Base-by-base conservation (phyloP, 1,140 invertebrate species). In the Tetranychus urticae region DNA sequence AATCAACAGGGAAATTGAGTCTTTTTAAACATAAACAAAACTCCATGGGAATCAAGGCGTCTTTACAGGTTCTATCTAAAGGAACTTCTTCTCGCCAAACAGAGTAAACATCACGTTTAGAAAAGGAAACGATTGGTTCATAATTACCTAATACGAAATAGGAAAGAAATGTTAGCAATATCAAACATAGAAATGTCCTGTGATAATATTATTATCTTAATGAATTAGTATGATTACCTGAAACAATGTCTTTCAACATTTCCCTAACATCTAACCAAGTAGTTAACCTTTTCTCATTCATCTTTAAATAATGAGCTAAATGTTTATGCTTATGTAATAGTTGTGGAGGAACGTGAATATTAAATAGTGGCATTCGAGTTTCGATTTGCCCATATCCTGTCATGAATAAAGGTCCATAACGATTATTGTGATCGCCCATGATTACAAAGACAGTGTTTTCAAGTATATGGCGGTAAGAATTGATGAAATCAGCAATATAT, bases 351-450 rank as follows among this genome's bases (percentile, higher is more conserved):
- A 70, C 31, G 52, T 62, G 61, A n/a, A 70, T 66, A 3, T 58
- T 61, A 52, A 69, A 64, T 36, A 71, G 59, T n/a, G 69, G 69
- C 70, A 69, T 70, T 42, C 70, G 47, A 59, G 68, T 69, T 58
- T 70, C 69, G 31, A 70, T 67, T 63, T 69, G 58, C 5, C 69
- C 69, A 52, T 61, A 56, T 47, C 59, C 63, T n/a, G 64, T 68
- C 37, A 63, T 56, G 56, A 70, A 62, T 35, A 68, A 63, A 14
- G 69, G 14, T 14, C 63, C 63, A 54, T 55, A 62, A 14, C 63
- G 46, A 58, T 60, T 60, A n/a, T 57, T 58, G 23, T 61, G 64
- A 59, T 64, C 63, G n/a, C 63, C 63, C 58, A 62, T 61, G 2
- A 65, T 50, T 23, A 65, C 54, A 1, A 65, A 31, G 4, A 65